These are phyloP conservation scores for Metellina segmentata DNA, from an alignment of 2,888 invertebrate genomes.

Conservation along the genomic window DNA sequence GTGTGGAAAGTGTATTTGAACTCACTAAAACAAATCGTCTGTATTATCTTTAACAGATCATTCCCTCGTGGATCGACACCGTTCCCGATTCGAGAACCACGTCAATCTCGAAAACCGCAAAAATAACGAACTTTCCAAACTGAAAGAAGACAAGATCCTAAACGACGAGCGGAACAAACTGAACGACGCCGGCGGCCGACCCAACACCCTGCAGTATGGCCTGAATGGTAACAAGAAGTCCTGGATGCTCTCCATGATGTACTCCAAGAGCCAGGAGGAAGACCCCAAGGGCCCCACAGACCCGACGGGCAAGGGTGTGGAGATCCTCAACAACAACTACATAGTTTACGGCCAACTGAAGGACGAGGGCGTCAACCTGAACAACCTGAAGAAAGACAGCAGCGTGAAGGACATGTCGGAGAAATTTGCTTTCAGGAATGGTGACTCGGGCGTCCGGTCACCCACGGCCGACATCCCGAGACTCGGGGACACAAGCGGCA, in stretches of 20 bases:
- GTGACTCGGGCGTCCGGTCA: constrained; percentile 29
- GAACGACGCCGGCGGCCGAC: neutral
- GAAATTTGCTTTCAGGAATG: constrained; percentile 66
- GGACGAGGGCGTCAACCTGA: constrained; percentile 52
- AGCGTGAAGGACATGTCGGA: constrained; percentile 72
- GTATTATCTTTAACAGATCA: neutral
- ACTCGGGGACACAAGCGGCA: constrained; percentile 66
- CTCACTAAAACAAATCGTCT: neutral
- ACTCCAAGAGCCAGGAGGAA: constrained; percentile 79
- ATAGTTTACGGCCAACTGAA: constrained; percentile 30
- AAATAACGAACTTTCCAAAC: constrained; percentile 74
- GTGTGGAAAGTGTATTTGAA: too few species aligned
- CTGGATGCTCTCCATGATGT: constrained; percentile 81
- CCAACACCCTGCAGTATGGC: constrained; percentile 51
- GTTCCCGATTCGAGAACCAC: constrained; percentile 72
- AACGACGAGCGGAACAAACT: constrained; percentile 26
- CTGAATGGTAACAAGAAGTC: constrained; percentile 80
- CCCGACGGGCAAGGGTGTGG: constrained; percentile 24
- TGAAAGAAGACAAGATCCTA: constrained; percentile 54
- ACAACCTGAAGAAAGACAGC: constrained; percentile 54
- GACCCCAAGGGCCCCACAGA: constrained; percentile 79
- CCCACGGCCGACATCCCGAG: constrained; percentile 58
- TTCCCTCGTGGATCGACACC: constrained; percentile 73
- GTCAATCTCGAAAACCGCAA: constrained; percentile 77
- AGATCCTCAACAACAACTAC: constrained; percentile 67